phyloP scores from a whole-genome alignment of 92 coral and sea anemone species.

The Siderastrea siderea region DNA sequence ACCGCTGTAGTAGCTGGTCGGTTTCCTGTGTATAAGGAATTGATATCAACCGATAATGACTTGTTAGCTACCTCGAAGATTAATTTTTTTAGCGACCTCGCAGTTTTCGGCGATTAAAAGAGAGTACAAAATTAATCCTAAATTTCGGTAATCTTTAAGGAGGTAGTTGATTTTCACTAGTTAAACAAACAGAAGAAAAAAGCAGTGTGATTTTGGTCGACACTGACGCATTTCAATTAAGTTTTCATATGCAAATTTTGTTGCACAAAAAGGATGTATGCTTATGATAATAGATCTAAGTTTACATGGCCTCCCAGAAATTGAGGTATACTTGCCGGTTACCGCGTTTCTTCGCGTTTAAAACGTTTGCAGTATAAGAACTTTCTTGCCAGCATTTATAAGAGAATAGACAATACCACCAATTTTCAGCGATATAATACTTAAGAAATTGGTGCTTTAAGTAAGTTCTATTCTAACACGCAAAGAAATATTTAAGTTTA shows the following conservation, averaged over 20 bases:
- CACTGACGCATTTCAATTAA: neutral
- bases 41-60: neutral
- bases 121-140: neutral
- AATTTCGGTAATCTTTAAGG: conserved; percentile 27
- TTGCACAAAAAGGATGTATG: conserved; percentile 2
- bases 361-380: neutral
- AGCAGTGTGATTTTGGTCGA: neutral
- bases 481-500: neutral
- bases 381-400: neutral
- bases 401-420: neutral
- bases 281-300: conserved; percentile 15
- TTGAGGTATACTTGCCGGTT: neutral
- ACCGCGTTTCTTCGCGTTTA: neutral
- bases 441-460: neutral
- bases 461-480: neutral
- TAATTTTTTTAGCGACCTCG: neutral
- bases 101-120: neutral
- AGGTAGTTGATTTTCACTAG: conserved; percentile 13
- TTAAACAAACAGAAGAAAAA: conserved; percentile 19
- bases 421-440: no score
- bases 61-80: neutral
- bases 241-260: conserved; percentile 25
- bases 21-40: neutral
- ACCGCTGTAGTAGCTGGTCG: neutral
- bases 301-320: conserved; percentile 4